Percentiles rank a stretch among this genome's conserved stretches.
Conservation (phyloP, 2,113 vertebrate genomes). For the Castor canadensis region DNA sequence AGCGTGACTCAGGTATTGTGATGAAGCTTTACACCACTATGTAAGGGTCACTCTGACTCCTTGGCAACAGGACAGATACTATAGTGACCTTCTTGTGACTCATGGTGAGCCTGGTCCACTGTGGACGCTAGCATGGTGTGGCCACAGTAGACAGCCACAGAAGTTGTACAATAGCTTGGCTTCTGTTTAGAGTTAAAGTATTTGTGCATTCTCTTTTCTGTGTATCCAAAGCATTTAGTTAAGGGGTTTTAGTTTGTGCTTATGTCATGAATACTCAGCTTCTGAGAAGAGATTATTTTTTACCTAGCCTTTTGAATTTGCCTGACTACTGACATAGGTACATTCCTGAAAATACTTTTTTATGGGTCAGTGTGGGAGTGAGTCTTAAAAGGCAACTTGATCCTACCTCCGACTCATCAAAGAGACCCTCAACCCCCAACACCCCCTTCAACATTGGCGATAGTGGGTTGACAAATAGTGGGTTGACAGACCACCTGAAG, state of each 20-base stretch:
- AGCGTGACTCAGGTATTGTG: not conserved
- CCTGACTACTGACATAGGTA: no score
- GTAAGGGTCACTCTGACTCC: not conserved
- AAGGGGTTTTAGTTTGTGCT: not conserved
- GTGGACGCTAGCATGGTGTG: accelerated
- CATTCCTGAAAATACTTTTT: not conserved
- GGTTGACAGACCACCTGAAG: no score
- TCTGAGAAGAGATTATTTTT: not conserved
- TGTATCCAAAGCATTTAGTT: no score
- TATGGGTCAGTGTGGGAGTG: not conserved
- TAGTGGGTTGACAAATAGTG: no score
- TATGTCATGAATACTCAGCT: not conserved
- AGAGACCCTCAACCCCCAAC: not conserved
- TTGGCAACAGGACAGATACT: no score
- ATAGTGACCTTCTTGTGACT: not conserved
- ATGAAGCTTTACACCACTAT: not conserved
- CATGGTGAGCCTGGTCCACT: not conserved
- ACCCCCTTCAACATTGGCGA: no score
- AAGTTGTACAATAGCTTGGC: not conserved
- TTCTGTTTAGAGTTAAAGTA: not conserved
- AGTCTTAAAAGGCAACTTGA: not conserved
- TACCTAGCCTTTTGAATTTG: not conserved
- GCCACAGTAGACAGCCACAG: accelerated
- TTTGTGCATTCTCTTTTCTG: not conserved
- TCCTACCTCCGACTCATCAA: not conserved